Evolutionary conservation across 2,888 invertebrate species (phyloP), one percentile per base, ranked within the genome.

Genomic region (Lypha dubia): DNA sequence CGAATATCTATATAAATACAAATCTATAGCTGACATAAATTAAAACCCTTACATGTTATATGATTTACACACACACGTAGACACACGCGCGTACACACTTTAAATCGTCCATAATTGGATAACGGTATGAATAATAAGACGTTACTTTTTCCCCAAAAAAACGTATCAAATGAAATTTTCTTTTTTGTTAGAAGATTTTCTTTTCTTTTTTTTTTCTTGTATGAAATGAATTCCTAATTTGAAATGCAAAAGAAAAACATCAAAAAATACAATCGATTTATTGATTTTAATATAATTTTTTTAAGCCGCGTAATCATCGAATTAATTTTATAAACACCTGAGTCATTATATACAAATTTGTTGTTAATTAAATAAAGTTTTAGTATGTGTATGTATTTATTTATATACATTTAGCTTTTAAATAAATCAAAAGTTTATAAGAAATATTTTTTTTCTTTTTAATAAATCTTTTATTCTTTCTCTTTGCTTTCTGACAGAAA

Each of bases 401-500:
- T 2, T 60, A 22, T 20, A 17, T 73, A 46, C 24, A 38, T 60
- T 15, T 38, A 38, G 41, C 15, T 15, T 53, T n/a, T 9, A 67
- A 46, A 67, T 58, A 44, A 63, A 38, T 8, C 22, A 38, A 17
- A 8, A 35, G 0, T 62, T 17, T 51, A 41, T 51, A 38, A 51
- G 2, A 20, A 3, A n/a, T 41, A 24, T 65, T 58, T 49, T 41
- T 74, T 6, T 24, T 63, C 11, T 22, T n/a, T 44, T n/a, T 77
- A 35, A 82, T 60, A 4, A 60, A 22, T 62, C 11, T 68, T 63
- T 77, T 75, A 15, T 68, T 73, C 68, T 60, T 49, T 60, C 28
- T 35, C 28, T 32, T 53, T 75, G 1, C 87, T 86, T 87, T 85
- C 73, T 93, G 93, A 0, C 94, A 98, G 98, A 95, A 95, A 90